phyloP scores from a whole-genome alignment of 2,797 vertebrate genomes.

The Paratrypauchen microcephalus region DNA sequence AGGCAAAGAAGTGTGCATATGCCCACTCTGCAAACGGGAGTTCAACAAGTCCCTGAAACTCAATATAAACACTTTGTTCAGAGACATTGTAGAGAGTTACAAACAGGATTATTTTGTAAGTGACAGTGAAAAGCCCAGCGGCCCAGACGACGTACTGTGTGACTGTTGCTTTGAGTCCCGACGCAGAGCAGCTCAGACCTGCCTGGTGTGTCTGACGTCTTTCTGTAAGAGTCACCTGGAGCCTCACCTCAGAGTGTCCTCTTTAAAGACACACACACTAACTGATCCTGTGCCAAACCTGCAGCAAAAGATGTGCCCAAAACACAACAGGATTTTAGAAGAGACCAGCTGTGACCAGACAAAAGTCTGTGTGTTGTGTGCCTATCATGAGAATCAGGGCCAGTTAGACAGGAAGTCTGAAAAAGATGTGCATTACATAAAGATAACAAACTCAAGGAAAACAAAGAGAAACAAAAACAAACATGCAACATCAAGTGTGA shows the following conservation, averaged over 20 bases:
- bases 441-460: conserved; percentile 23
- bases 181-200: conserved; percentile 51
- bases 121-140: not conserved
- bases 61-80: conserved; percentile 46
- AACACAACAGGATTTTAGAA: conserved; percentile 49
- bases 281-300: conserved; percentile 43
- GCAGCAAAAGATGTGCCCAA: conserved; percentile 44
- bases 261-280: conserved; percentile 53
- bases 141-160: conserved; percentile 48
- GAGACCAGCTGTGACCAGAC: conserved; percentile 32
- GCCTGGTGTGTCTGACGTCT: conserved; percentile 53
- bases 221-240: conserved; percentile 51
- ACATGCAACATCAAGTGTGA: not conserved
- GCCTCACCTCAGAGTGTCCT: conserved; percentile 38
- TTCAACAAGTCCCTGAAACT: conserved; percentile 40
- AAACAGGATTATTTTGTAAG: conserved; percentile 11
- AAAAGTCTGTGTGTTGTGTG: conserved; percentile 41
- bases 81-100: conserved; percentile 54
- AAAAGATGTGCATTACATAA: conserved; percentile 8
- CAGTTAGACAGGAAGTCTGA: conserved; percentile 28
- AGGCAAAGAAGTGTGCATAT: conserved; percentile 24
- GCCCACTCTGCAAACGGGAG: conserved; percentile 53
- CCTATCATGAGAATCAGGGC: conserved; percentile 31
- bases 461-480: not conserved
- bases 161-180: conserved; percentile 39